Percentiles rank a stretch among this genome's conserved stretches.
These are phyloP conservation scores for Adelognathus sp. DNA, from an alignment of 2,888 invertebrate genomes.

Conservation along the genomic window DNA sequence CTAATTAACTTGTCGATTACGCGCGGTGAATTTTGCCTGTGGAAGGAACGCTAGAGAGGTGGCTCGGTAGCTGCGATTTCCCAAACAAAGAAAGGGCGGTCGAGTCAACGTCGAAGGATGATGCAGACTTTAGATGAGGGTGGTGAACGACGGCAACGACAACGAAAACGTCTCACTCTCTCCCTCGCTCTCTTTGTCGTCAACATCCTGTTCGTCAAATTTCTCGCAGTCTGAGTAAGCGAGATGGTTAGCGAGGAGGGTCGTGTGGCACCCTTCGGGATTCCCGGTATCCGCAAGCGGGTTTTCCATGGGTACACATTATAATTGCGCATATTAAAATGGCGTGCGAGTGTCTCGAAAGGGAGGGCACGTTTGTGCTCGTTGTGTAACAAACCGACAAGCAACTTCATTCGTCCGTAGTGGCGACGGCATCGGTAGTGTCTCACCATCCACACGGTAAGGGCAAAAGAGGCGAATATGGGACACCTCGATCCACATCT, in stretches of 20 bases:
- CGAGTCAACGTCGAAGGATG: constrained; percentile 38
- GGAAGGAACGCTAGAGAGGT: background rate
- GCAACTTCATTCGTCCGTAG: constrained; percentile 36
- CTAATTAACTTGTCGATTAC: constrained; percentile 81
- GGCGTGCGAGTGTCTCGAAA: constrained; percentile 69
- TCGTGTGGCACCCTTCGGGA: background rate
- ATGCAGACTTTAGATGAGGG: too few species aligned
- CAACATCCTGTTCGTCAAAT: constrained; percentile 22
- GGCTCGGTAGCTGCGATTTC: constrained; percentile 71
- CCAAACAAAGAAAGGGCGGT: constrained; percentile 75
- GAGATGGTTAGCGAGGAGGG: constrained; percentile 33
- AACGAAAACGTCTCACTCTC: constrained; percentile 20
- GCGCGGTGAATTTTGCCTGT: constrained; percentile 56
- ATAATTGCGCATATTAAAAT: constrained; percentile 81
- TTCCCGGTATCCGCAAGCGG: constrained; percentile 6
- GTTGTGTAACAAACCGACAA: constrained; percentile 60
- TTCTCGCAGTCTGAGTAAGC: constrained; percentile 50
- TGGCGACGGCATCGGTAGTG: background rate
- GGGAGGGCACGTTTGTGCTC: constrained; percentile 61
- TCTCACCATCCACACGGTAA: too few species aligned
- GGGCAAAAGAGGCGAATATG: too few species aligned
- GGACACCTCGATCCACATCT: background rate
- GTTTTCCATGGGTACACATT: constrained; percentile 75
- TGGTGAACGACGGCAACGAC: constrained; percentile 23
- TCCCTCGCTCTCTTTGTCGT: constrained; percentile 5